Conservation (phyloP, 2,888 invertebrate species). For the Teleiodes luculella region DNA sequence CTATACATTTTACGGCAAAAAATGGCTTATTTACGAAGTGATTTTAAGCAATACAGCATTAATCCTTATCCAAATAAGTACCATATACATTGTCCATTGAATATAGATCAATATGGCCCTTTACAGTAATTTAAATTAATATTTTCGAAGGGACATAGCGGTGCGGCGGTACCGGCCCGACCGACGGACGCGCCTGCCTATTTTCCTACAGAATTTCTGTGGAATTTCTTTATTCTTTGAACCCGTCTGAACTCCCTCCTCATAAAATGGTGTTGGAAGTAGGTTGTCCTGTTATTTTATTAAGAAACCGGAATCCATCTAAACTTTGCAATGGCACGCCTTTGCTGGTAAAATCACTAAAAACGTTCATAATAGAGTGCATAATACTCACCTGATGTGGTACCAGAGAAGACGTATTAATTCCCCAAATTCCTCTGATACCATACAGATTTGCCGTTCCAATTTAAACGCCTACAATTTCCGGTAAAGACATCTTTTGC, state of each 20-base stretch:
- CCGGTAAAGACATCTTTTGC: slow-evolving; percentile 6
- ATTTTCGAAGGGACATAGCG: background rate
- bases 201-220: background rate
- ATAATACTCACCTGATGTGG: slow-evolving; percentile 30
- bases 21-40: no score
- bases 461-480: background rate
- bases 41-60: no score
- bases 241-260: slow-evolving; percentile 23
- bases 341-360: slow-evolving; percentile 26
- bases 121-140: no score
- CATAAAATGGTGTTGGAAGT: slow-evolving; percentile 30
- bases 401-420: slow-evolving; percentile 23
- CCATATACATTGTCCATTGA: no score
- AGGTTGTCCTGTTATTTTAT: slow-evolving; percentile 30
- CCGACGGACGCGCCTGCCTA: no score
- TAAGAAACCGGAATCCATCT: slow-evolving; percentile 27
- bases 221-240: slow-evolving; percentile 17
- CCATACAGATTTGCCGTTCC: no score
- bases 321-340: slow-evolving; percentile 29
- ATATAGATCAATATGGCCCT: no score
- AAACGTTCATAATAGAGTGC: slow-evolving; percentile 32
- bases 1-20: no score
- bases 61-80: no score
- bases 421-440: background rate
- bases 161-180: no score